Conservation (phyloP, 2,797 vertebrate species). For the Alcedo quadribrachys region DNA sequence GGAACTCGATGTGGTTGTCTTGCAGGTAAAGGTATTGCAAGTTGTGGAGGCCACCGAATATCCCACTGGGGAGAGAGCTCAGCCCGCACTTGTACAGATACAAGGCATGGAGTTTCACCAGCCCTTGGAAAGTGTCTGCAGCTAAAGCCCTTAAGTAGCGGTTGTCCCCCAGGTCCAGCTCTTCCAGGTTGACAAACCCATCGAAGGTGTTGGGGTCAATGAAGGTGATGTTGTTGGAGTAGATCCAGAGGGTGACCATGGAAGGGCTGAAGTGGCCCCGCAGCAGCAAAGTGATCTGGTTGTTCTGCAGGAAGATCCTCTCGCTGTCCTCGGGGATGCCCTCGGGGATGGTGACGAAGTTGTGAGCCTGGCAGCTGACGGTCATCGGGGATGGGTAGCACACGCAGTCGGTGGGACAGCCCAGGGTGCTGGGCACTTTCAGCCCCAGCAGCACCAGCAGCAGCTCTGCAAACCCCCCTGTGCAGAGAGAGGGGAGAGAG, state of each 20-base stretch:
- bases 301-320: constrained; percentile 97
- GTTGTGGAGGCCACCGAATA: constrained; percentile 93
- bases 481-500: constrained; percentile 50
- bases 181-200: constrained; percentile 92
- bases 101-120: constrained; percentile 91
- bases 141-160: constrained; percentile 91
- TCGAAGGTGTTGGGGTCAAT: constrained; percentile 93
- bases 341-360: constrained; percentile 91
- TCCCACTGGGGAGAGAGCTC: constrained; percentile 88
- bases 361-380: constrained; percentile 97
- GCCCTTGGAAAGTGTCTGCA: constrained; percentile 94
- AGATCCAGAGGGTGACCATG: constrained; percentile 96
- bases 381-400: constrained; percentile 97
- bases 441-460: constrained; percentile 90
- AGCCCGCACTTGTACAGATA: constrained; percentile 96
- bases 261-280: constrained; percentile 91
- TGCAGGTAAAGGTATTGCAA: constrained; percentile 98
- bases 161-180: constrained; percentile 97
- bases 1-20: constrained; percentile 96
- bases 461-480: constrained; percentile 92
- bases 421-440: constrained; percentile 84
- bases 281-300: constrained; percentile 92
- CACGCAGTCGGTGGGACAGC: constrained; percentile 94
- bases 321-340: constrained; percentile 95
- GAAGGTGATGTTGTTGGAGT: constrained; percentile 98